A percentile compares a stretch with the other conserved stretches of the same genome.
Conservation (phyloP, 1,140 invertebrate genomes). For the Ips typographus region DNA sequence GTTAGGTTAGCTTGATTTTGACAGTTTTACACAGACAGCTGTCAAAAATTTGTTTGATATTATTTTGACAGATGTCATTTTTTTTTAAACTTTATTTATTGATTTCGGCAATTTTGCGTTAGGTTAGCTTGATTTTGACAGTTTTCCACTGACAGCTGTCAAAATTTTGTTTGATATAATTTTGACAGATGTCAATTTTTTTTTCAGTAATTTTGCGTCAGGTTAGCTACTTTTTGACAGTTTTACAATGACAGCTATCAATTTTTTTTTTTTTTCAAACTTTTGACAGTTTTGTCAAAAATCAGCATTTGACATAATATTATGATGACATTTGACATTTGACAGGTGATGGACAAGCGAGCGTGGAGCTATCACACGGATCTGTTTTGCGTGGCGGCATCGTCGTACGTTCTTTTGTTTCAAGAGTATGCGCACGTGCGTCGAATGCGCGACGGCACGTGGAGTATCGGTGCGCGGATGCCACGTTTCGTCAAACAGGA, state of each 20-base stretch:
- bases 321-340: no score
- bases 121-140: no score
- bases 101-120: no score
- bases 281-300: background rate
- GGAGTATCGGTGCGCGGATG: conserved; percentile 60
- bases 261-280: background rate
- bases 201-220: no score
- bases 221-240: no score
- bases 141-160: no score
- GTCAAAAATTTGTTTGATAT: no score
- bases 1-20: no score
- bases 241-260: no score
- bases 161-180: background rate
- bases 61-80: no score
- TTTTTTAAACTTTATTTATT: no score
- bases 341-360: conserved; percentile 60
- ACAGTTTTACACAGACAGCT: no score
- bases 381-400: conserved; percentile 82
- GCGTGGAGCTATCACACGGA: conserved; percentile 95
- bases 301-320: background rate
- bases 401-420: conserved; percentile 82
- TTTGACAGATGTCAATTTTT: background rate
- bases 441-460: conserved; percentile 57
- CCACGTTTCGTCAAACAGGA: conserved; percentile 44
- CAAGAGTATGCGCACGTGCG: conserved; percentile 84